These are phyloP conservation scores for Halcyon senegalensis DNA, from an alignment of 2,113 vertebrate genomes.

Conservation along the genomic window DNA sequence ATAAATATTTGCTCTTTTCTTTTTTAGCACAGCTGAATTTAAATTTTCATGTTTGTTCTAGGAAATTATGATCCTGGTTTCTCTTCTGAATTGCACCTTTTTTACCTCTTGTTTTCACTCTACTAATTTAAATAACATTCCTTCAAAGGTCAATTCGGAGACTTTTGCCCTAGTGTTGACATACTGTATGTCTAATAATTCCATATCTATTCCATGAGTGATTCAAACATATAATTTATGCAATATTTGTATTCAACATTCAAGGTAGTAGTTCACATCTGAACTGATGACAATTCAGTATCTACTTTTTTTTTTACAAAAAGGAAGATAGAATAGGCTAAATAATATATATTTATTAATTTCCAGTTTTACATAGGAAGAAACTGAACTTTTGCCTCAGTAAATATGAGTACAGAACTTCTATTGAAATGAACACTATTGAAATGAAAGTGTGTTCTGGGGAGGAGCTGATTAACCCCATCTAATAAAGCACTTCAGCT, in stretches of 20 bases:
- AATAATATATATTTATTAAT: neutral
- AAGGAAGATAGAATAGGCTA: neutral
- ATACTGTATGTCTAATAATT: slow-evolving; percentile 39
- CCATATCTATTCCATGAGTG: slow-evolving; percentile 41
- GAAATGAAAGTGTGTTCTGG: neutral
- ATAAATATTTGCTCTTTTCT: neutral
- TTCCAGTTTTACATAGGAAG: neutral
- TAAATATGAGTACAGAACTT: neutral
- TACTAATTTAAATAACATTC: slow-evolving; percentile 29
- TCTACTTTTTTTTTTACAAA: neutral
- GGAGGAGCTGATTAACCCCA: neutral
- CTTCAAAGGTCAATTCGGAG: slow-evolving; percentile 30
- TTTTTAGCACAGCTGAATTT: neutral
- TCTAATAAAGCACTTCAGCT: neutral
- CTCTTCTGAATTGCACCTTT: neutral
- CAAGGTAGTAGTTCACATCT: neutral
- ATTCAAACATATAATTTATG: slow-evolving; percentile 40
- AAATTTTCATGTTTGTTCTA: neutral
- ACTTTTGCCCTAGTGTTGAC: slow-evolving; percentile 40
- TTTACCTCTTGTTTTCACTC: slow-evolving; percentile 26
- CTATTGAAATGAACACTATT: neutral
- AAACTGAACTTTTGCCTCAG: neutral
- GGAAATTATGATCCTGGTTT: neutral
- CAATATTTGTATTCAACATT: neutral
- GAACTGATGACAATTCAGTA: neutral